Evolutionary conservation across 2,797 vertebrate species (phyloP), one percentile per base, ranked within the genome.

Genomic region (Halcyon chelicuti): DNA sequence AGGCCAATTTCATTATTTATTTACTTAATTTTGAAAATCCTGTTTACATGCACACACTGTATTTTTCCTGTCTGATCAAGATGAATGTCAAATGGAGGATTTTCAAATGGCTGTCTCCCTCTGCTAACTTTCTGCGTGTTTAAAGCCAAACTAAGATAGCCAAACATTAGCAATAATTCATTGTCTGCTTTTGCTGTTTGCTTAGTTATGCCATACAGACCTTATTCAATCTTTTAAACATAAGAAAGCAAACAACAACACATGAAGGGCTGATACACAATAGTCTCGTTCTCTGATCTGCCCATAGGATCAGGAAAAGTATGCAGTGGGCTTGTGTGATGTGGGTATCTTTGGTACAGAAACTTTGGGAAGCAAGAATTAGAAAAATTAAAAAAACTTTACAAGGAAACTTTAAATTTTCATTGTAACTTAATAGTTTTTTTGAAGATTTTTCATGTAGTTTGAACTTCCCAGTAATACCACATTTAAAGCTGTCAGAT

Each of bases 231-330:
- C 68, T 72, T 62, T 92, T 72, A 88, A 94, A 81, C 15, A 6
- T 16, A 90, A 14, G 66, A 73, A 88, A 95, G 67, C 35, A 86
- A 91, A 84, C 18, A 37, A 13, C 35, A 90, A 26, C 44, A 66
- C 57, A 54, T 40, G 63, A 90, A 82, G 49, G 33, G 21, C 31
- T 79, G 26, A 55, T 57, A 40, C 33, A 94, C 71, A 95, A 67
- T 17, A 58, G 39, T 72, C 51, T 91, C 60, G 74, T 96, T 96
- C 96, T 94, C 68, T 37, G 17, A 72, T 85, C 61, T 90, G 40
- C 33, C 25, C 42, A 44, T 6, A 92, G 68, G 71, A 90, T 40
- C 73, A 81, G 77, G 60, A 91, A 90, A 94, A 86, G 44, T 28
- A 49, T 51, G 58, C 60, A 49, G 31, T 7, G 39, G 21, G 47